phyloP scores from a whole-genome alignment of 2,113 vertebrate species.

The Pachypanchax playfairii region DNA sequence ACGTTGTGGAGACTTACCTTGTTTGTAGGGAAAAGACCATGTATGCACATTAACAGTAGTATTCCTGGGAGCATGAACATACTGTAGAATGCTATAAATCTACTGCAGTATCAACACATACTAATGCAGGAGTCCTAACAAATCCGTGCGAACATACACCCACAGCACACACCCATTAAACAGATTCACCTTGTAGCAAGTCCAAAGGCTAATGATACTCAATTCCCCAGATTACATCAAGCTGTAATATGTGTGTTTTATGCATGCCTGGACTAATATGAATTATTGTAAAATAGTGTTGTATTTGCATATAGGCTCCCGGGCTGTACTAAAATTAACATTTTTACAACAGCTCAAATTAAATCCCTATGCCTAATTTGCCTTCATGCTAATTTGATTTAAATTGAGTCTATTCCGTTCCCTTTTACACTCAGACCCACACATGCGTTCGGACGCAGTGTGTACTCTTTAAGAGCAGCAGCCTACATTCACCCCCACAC shows the following conservation, averaged over 20 bases:
- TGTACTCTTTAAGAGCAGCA: slow-evolving; percentile 51
- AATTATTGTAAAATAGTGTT: slow-evolving; percentile 80
- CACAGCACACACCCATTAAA: slow-evolving; percentile 11
- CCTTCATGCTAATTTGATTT: slow-evolving; percentile 80
- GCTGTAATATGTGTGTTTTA: slow-evolving; percentile 77
- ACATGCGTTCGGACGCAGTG: slow-evolving; percentile 31
- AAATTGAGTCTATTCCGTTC: slow-evolving; percentile 75
- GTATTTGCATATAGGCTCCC: slow-evolving; percentile 80
- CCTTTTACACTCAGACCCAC: slow-evolving; percentile 53
- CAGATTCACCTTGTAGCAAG: slow-evolving; percentile 62
- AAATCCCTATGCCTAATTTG: slow-evolving; percentile 81
- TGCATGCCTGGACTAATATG: slow-evolving; percentile 76
- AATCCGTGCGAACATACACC: background rate
- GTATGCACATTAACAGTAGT: background rate
- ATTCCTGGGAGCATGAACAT: background rate
- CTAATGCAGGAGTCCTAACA: slow-evolving; percentile 2
- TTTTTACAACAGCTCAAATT: slow-evolving; percentile 83
- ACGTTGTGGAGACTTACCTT: background rate
- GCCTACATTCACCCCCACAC: slow-evolving; percentile 34
- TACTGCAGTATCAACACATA: background rate
- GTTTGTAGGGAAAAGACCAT: background rate
- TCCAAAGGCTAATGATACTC: slow-evolving; percentile 71
- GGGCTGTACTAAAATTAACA: slow-evolving; percentile 78
- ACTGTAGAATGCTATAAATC: background rate
- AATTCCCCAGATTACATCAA: slow-evolving; percentile 65